Evolutionary conservation across 2,113 vertebrate genomes (phyloP), one percentile per base, ranked within the genome.

Genomic region (Stegastes partitus): DNA sequence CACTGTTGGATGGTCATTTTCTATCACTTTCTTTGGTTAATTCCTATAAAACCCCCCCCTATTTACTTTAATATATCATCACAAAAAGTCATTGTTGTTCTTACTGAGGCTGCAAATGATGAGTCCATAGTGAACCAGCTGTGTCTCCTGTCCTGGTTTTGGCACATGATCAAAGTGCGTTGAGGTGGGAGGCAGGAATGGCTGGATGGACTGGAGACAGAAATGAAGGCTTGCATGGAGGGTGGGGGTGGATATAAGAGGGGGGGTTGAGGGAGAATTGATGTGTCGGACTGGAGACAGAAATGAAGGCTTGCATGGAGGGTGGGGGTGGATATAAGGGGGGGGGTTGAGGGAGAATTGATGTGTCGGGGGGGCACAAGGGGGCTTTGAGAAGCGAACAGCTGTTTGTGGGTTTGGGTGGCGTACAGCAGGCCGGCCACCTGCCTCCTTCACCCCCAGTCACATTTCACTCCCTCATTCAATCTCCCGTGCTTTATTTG

Each of bases 401-500:
- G 84, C 85, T 89, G 83, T 87, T 90, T 89, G 80, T 77, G 83
- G 74, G 82, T 68, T 87, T 73, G 80, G 76, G 79, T 76, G 77
- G 79, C 75, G 76, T 88, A 70, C 69, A 88, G 77, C 77, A 56
- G 77, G 69, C 73, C 65, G 19, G 80, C 89, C 91, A 90, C 87
- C 87, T 91, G 91, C 85, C 91, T 83, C 95, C 95, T 94, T 83
- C 74, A 88, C 83, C 94, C 95, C 95, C 95, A 93, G 8, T 95
- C 93, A 94, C 92, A 68, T 87, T 76, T 87, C 45, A 72, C 57
- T 37, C 16, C 61, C 39, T 63, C 49, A 15, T 21, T 71, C 45
- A 79, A 50, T 26, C 42, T 69, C 10, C 65, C 18, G 9, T 23
- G 23, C 55, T 58, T 55, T 25, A 57, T 76, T 70, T 70, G 49